A percentile compares a stretch with the other conserved stretches of the same genome.
Conservation (phyloP, 2,797 vertebrate species). For the Carapus acus region DNA sequence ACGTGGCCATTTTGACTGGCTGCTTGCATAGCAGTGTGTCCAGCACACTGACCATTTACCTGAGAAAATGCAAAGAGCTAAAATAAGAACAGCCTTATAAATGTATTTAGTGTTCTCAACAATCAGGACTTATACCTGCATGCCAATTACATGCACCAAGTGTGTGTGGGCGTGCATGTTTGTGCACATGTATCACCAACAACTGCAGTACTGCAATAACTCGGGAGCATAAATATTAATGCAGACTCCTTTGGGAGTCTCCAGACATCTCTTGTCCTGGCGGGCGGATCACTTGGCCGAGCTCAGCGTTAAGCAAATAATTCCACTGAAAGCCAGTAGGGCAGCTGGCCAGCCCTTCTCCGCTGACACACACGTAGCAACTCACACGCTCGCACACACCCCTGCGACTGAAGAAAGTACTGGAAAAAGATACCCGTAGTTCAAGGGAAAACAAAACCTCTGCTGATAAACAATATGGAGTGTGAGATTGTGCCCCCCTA, state of each 20-base stretch:
- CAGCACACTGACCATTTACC: conserved; percentile 98
- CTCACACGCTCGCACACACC: conserved; percentile 11
- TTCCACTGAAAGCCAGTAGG: conserved; percentile 70
- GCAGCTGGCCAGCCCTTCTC: conserved; percentile 63
- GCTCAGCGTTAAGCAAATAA: conserved; percentile 70
- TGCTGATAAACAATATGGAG: conserved; percentile 32
- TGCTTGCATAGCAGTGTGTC: conserved; percentile 98
- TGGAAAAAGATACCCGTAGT: conserved; percentile 45
- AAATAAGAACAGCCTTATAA: conserved; percentile 27
- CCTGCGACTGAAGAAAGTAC: conserved; percentile 37
- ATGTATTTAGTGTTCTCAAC: conserved; percentile 28
- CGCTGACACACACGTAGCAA: conserved; percentile 43
- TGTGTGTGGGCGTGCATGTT: conserved; percentile 27
- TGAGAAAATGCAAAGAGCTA: conserved; percentile 31
- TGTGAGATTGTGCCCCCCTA: conserved; percentile 27
- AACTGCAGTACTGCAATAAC: conserved; percentile 73
- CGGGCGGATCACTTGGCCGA: conserved; percentile 66
- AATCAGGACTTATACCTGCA: conserved; percentile 23
- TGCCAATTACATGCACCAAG: no score
- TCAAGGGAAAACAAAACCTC: conserved; percentile 32
- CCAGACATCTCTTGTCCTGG: conserved; percentile 73
- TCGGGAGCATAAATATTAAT: conserved; percentile 73
- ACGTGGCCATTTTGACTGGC: conserved; percentile 99
- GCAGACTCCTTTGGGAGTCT: conserved; percentile 67
- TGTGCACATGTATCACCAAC: conserved; percentile 58